Evolutionary conservation across 2,797 vertebrate species (phyloP), one percentile per base, ranked within the genome.

Genomic region (Darevskia mixta): DNA sequence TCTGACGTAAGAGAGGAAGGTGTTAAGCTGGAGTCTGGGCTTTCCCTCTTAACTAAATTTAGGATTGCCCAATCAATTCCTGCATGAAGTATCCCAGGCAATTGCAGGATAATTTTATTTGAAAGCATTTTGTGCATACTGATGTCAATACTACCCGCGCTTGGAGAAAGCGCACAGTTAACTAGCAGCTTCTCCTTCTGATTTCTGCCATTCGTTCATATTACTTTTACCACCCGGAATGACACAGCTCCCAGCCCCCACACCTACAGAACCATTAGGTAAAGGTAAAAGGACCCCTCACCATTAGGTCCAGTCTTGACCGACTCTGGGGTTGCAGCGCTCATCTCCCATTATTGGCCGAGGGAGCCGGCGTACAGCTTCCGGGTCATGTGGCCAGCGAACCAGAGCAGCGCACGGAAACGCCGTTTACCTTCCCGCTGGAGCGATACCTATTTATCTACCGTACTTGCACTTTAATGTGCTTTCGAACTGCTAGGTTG

Each of bases 31-130:
- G 82, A 90, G 92, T 88, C 89, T 92, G 91, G 92, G 92, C 73
- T 86, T 71, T 10, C 73, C 32, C 45, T 78, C 20, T 89, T 93
- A 83, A 85, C 88, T 79, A 86, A 93, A 90, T 85, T 85, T 89
- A 93, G 83, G 88, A 61, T 94, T 83, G 38, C 90, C 87, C 72
- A 75, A 90, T 77, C 83, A 75, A 94, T 90, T 92, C 90, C 92
- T 8, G 72, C 89, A 91, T 91, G 82, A 94, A 93, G 86, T 87
- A 83, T 92, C 91, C 91, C 86, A 86, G 91, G 89, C 86, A 75
- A 7, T 38, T 71, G 87, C 85, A 89, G 35, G 45, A 86, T 84
- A 89, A 0, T 80, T 1, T 84, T 32, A 8, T 91, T 90, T 91
- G 61, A 10, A 89, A 75, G 86, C 32, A 0, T 88, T 88, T 85